phyloP scores from a whole-genome alignment of 64 coral and sea anemone species.

The Porites australiensis region DNA sequence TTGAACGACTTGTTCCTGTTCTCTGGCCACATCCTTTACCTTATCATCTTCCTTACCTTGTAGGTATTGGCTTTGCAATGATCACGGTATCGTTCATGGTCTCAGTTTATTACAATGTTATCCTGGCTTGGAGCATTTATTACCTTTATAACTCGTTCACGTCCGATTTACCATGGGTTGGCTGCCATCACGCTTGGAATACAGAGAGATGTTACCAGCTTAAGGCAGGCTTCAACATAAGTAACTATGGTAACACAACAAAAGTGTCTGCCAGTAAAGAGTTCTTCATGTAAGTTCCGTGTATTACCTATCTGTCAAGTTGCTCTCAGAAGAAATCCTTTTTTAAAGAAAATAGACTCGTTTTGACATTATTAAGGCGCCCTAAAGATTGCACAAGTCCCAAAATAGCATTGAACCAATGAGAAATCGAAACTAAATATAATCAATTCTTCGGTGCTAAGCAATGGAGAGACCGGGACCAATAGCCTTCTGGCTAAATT shows the following conservation, averaged over 20 bases:
- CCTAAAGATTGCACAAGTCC: no score
- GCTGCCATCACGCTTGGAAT: constrained; percentile 66
- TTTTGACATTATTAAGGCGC: no score
- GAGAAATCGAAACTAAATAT: no score
- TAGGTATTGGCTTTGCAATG: constrained; percentile 88
- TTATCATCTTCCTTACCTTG: constrained; percentile 66
- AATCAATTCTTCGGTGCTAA: no score
- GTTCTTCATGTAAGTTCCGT: constrained; percentile 83
- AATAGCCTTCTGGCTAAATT: no score
- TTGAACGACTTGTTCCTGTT: background rate
- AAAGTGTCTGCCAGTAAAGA: constrained; percentile 80
- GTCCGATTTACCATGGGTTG: constrained; percentile 81
- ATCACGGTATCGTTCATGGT: constrained; percentile 71
- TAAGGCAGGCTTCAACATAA: no score
- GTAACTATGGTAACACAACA: constrained; percentile 46
- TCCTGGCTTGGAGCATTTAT: constrained; percentile 89
- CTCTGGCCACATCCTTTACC: no score
- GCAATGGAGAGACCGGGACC: no score
- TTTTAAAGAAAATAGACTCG: no score
- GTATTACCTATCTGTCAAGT: no score
- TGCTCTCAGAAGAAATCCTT: no score
- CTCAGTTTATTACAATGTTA: constrained; percentile 89
- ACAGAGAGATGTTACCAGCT: constrained; percentile 62
- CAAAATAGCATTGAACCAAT: no score
- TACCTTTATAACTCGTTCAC: constrained; percentile 93